Percentiles rank a stretch among this genome's conserved stretches.
Evolutionary conservation across 2,113 vertebrate genomes (phyloP).

Genomic region (Bos indicus): DNA sequence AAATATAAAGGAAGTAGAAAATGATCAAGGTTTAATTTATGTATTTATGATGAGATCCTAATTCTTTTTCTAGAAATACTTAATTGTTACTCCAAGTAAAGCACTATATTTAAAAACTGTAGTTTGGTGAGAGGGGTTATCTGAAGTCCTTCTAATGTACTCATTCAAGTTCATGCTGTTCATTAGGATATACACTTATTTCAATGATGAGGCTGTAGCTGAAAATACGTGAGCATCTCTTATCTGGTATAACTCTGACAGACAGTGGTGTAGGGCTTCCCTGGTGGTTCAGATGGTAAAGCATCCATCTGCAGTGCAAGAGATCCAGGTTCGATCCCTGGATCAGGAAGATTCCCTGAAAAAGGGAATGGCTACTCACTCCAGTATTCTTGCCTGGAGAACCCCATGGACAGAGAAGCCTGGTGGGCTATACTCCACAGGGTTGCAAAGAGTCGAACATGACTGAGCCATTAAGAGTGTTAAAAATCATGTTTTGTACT

Average conservation of each 20-base stretch:
- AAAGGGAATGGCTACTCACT: background rate
- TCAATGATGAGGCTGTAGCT: background rate
- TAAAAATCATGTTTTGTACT: conserved; percentile 6
- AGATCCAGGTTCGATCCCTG: background rate
- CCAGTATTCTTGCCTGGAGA: background rate
- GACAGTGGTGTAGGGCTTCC: background rate
- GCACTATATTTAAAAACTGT: background rate
- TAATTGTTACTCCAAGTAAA: conserved; percentile 33
- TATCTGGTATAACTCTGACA: background rate
- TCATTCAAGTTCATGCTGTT: conserved; percentile 2
- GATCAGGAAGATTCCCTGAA: background rate
- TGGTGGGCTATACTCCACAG: background rate
- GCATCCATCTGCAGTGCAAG: background rate
- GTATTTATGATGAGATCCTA: conserved; percentile 23
- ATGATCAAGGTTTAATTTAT: conserved; percentile 48
- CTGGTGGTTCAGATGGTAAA: background rate
- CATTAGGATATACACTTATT: background rate
- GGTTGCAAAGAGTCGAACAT: background rate
- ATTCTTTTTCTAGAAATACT: conserved; percentile 27
- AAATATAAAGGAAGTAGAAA: conserved; percentile 41
- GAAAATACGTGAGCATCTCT: background rate
- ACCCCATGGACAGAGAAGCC: background rate
- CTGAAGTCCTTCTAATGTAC: background rate
- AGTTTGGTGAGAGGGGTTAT: background rate
- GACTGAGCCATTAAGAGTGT: background rate